phyloP scores from a whole-genome alignment of 1,140 invertebrate species.

The Temnothorax longispinosus region DNA sequence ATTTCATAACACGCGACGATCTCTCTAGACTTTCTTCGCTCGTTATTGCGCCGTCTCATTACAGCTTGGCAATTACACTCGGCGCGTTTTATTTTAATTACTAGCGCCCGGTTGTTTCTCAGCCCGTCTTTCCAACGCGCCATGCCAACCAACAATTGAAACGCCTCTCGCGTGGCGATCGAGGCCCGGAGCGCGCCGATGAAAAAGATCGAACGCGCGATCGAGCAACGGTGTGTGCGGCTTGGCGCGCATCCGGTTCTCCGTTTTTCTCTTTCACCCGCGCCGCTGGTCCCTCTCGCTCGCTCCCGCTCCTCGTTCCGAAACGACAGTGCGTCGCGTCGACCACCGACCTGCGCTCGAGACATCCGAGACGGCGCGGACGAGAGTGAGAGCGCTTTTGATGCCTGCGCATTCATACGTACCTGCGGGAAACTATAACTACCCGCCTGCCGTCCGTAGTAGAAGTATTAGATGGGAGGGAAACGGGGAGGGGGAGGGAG shows the following conservation, averaged over 20 bases:
- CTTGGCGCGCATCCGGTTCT: conserved; percentile 48
- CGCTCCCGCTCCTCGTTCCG: neutral
- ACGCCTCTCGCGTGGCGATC: conserved; percentile 13
- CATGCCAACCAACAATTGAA: neutral
- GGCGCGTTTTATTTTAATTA: conserved; percentile 26
- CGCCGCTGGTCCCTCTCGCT: neutral
- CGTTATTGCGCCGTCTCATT: neutral
- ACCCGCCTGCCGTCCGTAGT: conserved; percentile 38
- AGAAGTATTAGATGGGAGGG: conserved; percentile 67
- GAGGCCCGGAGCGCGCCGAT: neutral
- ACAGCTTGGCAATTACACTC: neutral
- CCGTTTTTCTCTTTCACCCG: neutral
- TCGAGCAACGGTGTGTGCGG: conserved; percentile 9
- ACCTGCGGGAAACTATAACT: conserved; percentile 70
- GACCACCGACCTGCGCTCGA: conserved; percentile 39
- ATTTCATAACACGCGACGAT: conserved; percentile 7
- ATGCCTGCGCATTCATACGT: conserved; percentile 63
- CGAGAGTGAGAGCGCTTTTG: conserved; percentile 63
- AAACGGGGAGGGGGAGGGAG: neutral
- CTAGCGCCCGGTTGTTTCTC: neutral
- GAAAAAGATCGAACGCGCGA: conserved; percentile 40
- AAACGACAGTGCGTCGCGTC: conserved; percentile 25
- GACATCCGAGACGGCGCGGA: conserved; percentile 14
- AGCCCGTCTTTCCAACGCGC: neutral
- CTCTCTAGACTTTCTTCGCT: conserved; percentile 1